Base-by-base conservation (phyloP, 2,113 vertebrate species). In the Orycteropus afer region DNA sequence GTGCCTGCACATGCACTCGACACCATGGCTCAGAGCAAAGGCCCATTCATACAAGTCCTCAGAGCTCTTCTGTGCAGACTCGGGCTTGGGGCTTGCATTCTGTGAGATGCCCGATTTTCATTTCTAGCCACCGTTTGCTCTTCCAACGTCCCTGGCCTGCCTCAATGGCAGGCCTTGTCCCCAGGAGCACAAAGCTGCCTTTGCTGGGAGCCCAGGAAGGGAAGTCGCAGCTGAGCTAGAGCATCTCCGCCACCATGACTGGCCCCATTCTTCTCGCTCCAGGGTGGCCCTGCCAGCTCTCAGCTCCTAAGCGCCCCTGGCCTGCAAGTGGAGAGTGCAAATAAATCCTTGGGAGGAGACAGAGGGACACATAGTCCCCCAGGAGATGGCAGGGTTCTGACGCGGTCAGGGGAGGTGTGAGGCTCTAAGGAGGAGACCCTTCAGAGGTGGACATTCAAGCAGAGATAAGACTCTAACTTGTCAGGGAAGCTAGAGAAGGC, bases 111-210 rank as follows among this genome's bases (percentile, higher is more conserved):
- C 71, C 32, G 6, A 78, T 92, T 74, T 32, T 12, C n/a, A 61
- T 93, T 47, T 78, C 89, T 15, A 90, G 86, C 65, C 89, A 12
- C 34, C 40, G 1, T 74, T 73, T 7, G 45, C 89, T 37, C 76
- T 74, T 84, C 94, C 85, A 17, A 79, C 14, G 40, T 73, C 87
- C 55, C 49, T 83, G 11, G 69, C 76, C 89, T 13, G 29, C 82
- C 84, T 97, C 89, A 96, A 98, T 95, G 90, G 74, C 22, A 4
- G 67, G 91, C 87, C 77, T 96, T 96, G 85, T 98, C 95, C 95
- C 0, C 3, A 2, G 57, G 77, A 69, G 74, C 84, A 95, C 96
- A 97, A 93, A 95, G 92, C 91, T 34, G 90, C 95, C 96, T 97
- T 96, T 97, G 93, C 95, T 0, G 0, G 18, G 85, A 94, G 95